Percentiles rank a stretch among this genome's conserved stretches.
phyloP scores from a whole-genome alignment of 2,113 vertebrate species.

The Entomyzon cyanotis region DNA sequence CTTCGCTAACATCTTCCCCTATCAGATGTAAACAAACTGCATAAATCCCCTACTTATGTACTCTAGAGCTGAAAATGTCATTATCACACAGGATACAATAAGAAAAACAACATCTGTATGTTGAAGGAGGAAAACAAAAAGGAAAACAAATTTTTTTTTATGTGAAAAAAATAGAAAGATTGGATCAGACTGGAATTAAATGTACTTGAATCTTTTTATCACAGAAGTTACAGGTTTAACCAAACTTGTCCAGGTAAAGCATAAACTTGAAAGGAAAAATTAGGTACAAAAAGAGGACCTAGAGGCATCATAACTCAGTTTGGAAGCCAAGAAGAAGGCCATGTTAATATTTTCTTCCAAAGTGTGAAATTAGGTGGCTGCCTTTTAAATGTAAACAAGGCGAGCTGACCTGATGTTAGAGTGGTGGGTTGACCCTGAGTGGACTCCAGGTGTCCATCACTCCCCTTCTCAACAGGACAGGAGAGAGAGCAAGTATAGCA shows the following conservation, averaged over 20 bases:
- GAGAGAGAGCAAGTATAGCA: neutral
- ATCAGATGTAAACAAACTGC: neutral
- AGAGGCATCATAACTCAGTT: slow-evolving; percentile 4
- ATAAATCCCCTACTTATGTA: neutral
- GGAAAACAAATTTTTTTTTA: too few relatives aligned
- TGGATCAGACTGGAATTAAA: neutral
- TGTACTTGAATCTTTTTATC: slow-evolving; percentile 21
- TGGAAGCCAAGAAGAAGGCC: neutral
- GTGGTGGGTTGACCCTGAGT: neutral
- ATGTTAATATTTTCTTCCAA: neutral
- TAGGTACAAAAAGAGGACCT: neutral
- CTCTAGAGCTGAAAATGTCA: slow-evolving; percentile 2
- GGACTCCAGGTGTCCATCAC: too few relatives aligned
- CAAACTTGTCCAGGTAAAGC: slow-evolving; percentile 28
- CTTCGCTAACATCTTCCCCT: slow-evolving; percentile 16
- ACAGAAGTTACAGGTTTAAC: slow-evolving; percentile 44
- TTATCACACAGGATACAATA: neutral
- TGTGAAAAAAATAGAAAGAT: neutral
- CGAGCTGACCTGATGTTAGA: neutral
- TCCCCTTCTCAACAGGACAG: neutral
- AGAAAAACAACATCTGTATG: neutral
- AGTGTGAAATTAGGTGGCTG: neutral
- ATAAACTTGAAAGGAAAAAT: slow-evolving; percentile 33
- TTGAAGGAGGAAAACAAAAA: neutral
- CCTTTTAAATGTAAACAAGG: neutral